Percentiles rank a stretch among this genome's conserved stretches.
Conservation (phyloP, 1,140 invertebrate species). For the Coptotermes formosanus region DNA sequence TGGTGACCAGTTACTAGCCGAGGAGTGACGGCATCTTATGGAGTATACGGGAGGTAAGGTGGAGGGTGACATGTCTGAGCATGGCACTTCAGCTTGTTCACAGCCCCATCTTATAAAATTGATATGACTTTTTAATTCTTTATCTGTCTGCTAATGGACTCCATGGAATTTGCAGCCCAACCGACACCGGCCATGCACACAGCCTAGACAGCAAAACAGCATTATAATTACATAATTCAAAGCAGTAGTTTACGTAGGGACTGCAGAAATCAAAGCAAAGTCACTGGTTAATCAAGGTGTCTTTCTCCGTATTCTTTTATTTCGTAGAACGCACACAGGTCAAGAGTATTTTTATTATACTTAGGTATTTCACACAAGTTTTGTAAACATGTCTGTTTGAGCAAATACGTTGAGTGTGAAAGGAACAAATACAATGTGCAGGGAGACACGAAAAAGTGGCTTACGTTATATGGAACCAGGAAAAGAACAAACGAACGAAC, state of each 20-base stretch:
- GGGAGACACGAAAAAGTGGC: not conserved
- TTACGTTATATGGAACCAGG: not conserved
- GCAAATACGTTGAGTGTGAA: slow-evolving; percentile 1
- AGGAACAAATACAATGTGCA: not conserved
- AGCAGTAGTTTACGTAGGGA: not conserved
- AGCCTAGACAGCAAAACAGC: not conserved
- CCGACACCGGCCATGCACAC: not conserved
- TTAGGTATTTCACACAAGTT: slow-evolving; percentile 15
- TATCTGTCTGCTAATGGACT: no score
- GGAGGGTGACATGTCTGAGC: no score
- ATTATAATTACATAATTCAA: not conserved
- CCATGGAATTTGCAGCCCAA: no score
- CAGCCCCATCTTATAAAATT: no score
- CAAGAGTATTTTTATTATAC: slow-evolving; percentile 12
- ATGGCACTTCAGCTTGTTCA: no score
- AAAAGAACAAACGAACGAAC: not conserved
- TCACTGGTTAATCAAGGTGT: not conserved
- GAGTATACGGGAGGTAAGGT: no score
- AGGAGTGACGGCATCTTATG: no score
- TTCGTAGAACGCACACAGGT: slow-evolving; percentile 4
- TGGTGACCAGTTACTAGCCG: no score
- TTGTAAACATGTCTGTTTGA: not conserved
- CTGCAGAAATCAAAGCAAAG: not conserved
- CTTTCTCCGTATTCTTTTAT: slow-evolving; percentile 3
- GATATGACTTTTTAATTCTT: no score